Evolutionary conservation across 2,797 vertebrate species (phyloP), one percentile per base, ranked within the genome.

Genomic region (Geotrypetes seraphini): DNA sequence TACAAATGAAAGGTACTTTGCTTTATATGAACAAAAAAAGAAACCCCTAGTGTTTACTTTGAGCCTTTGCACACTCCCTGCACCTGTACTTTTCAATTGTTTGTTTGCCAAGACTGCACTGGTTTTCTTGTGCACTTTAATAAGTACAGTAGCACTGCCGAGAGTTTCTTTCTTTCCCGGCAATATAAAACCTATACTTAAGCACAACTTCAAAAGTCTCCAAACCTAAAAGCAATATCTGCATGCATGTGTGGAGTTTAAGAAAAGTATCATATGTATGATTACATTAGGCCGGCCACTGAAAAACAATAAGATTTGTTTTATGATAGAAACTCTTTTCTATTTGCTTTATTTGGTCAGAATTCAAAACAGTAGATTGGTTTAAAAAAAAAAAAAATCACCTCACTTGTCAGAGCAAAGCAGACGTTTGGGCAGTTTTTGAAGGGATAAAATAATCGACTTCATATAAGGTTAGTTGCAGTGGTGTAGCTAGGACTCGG

Each of bases 61-160:
- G 54, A 56, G 40, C 39, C 63, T 59, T 34, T 47, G 56, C 50
- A 54, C 16, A 64, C 49, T 68, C 47, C 57, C 50, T 66, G 51
- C 83, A 85, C 74, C 81, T 85, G 81, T 74, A 71, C 58, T 65
- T 74, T 72, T 67, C 51, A 48, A 65, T 69, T 79, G 72, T 72
- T 62, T 39, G 40, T 56, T 70, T 80, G 76, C 73, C 76, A 78
- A 71, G 68, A 60, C 34, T 47, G 36, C 51, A 29, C 53, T 0
- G 14, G 60, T 53, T 78, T 73, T 59, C 64, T 69, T 68, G 50
- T 45, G 25, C 17, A 50, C 63, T 51, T 45, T 47, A 63, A 38
- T 44, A 42, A 39, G 51, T 52, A 53, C 66, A 67, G 63, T 62
- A 65, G 20, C 59, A 51, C 33, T 58, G 43, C 53, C 53, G 34